phyloP scores from a whole-genome alignment of 2,113 vertebrate species.

The Hippocampus mohnikei region DNA sequence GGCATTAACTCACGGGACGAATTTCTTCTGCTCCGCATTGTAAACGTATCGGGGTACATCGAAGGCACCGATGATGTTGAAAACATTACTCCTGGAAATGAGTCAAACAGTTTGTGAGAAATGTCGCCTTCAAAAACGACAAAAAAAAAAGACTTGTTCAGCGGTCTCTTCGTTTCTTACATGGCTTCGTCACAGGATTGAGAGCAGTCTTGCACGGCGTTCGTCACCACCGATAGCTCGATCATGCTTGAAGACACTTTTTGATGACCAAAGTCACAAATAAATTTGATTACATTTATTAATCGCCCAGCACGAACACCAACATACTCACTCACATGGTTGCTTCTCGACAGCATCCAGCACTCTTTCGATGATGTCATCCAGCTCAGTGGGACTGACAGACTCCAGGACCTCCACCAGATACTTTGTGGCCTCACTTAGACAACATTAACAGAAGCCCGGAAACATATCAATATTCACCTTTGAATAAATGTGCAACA shows the following conservation, averaged over 20 bases:
- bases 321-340: constrained; percentile 74
- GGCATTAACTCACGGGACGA: constrained; percentile 85
- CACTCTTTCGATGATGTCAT: constrained; percentile 81
- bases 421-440: constrained; percentile 85
- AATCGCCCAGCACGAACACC: background rate
- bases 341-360: constrained; percentile 92
- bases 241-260: constrained; percentile 91
- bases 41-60: constrained; percentile 91
- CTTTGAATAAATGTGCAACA: background rate
- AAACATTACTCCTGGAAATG: constrained; percentile 85
- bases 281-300: too few relatives aligned
- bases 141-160: background rate
- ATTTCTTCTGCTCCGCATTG: constrained; percentile 91
- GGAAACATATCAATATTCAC: background rate
- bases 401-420: constrained; percentile 82
- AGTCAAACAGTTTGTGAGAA: background rate
- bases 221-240: constrained; percentile 81
- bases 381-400: constrained; percentile 76
- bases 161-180: constrained; percentile 65
- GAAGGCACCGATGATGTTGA: constrained; percentile 95
- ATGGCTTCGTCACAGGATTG: constrained; percentile 82
- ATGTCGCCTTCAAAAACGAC: background rate
- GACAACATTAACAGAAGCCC: constrained; percentile 15
- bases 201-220: constrained; percentile 89
- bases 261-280: constrained; percentile 8